Conservation (phyloP, 2,113 vertebrate species). For the Misgurnus anguillicaudatus region DNA sequence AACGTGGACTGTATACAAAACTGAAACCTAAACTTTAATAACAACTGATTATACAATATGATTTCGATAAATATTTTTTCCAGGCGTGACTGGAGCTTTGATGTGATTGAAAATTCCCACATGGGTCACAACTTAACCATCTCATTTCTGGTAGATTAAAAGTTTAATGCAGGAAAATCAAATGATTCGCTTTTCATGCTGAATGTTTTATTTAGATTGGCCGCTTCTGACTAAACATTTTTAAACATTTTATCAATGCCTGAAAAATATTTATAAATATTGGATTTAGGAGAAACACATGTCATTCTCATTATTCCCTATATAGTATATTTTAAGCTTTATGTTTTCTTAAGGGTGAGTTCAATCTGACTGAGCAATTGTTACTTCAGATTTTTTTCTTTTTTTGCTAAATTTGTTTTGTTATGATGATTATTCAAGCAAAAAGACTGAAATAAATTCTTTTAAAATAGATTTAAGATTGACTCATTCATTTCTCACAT, state of each 20-base stretch:
- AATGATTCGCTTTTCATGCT: no score
- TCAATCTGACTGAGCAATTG: not conserved
- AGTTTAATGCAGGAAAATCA: no score
- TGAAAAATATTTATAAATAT: not conserved
- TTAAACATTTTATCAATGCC: not conserved
- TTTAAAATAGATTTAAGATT: slow-evolving; percentile 1
- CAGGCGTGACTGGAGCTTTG: not conserved
- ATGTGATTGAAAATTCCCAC: no score
- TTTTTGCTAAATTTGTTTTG: slow-evolving; percentile 15
- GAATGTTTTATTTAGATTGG: no score
- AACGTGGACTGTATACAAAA: not conserved
- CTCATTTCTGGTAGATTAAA: not conserved
- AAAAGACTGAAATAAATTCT: slow-evolving; percentile 32
- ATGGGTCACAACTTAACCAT: no score
- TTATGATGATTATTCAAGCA: not conserved
- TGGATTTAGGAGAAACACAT: not conserved
- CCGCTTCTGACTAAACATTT: no score
- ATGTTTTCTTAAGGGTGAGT: not conserved
- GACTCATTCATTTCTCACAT: slow-evolving; percentile 22
- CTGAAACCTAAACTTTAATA: no score
- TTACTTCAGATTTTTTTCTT: not conserved
- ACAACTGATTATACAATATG: no score
- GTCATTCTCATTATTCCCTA: not conserved
- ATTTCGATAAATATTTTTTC: no score
- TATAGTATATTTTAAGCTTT: not conserved